These are phyloP conservation scores for Campoletis raptor DNA, from an alignment of 2,888 invertebrate species.

Conservation along the genomic window DNA sequence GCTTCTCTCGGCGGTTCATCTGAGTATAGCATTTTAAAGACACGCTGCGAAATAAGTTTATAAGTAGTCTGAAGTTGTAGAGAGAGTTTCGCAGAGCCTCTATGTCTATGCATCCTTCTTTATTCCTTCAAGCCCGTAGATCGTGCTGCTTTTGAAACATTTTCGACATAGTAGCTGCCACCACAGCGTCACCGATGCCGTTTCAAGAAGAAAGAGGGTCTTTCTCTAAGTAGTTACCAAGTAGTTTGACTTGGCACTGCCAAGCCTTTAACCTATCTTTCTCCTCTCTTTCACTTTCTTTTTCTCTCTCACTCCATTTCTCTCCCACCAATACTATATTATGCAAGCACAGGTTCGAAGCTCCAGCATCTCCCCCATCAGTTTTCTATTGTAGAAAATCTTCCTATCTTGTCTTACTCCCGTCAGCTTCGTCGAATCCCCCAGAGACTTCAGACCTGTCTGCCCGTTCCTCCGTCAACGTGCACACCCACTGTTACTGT, in stretches of 20 bases:
- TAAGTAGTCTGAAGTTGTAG: slow-evolving; percentile 78
- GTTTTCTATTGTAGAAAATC: slow-evolving; percentile 42
- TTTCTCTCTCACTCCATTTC: neutral
- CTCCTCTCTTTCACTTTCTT: slow-evolving; percentile 1
- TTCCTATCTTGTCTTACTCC: slow-evolving; percentile 14
- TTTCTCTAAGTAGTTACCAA: slow-evolving; percentile 81
- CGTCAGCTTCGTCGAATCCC: slow-evolving; percentile 33
- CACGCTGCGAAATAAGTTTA: slow-evolving; percentile 82
- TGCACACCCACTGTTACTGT: slow-evolving; percentile 50
- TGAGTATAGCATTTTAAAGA: slow-evolving; percentile 79
- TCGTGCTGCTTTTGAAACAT: neutral
- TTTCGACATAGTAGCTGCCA: slow-evolving; percentile 14
- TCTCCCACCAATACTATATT: slow-evolving; percentile 75
- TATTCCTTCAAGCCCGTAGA: slow-evolving; percentile 1
- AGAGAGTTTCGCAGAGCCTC: slow-evolving; percentile 80
- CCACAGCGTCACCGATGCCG: slow-evolving; percentile 45
- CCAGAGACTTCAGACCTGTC: slow-evolving; percentile 36
- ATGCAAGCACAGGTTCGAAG: slow-evolving; percentile 73
- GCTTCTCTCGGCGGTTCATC: slow-evolving; percentile 6
- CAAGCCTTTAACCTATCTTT: slow-evolving; percentile 71
- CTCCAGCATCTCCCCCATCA: slow-evolving; percentile 22
- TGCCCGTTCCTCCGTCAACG: slow-evolving; percentile 33
- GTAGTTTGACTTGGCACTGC: slow-evolving; percentile 80
- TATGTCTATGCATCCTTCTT: slow-evolving; percentile 39
- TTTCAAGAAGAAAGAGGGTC: slow-evolving; percentile 66